Base-by-base conservation (phyloP, 2,888 invertebrate species). In the Ceramica pisi region DNA sequence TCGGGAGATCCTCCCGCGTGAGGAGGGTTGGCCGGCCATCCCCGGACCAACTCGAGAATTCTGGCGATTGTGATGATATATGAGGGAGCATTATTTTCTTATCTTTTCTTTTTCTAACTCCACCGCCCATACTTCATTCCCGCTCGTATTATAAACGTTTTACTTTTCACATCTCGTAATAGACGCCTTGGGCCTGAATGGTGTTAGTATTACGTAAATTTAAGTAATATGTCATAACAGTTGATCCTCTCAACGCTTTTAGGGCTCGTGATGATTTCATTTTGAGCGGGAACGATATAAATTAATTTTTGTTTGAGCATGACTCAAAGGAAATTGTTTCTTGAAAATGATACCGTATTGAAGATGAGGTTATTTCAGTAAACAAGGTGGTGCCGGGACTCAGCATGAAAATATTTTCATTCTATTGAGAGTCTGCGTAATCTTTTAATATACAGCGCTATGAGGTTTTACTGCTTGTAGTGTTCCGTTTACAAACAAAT, bases 41-140 rank as follows among this genome's bases (percentile, higher is more conserved):
- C 88, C 90, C 84, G 88, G 90, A 81, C 91, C 91, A 91, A 88
- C 90, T 91, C 88, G 85, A 92, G 93, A 94, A 94, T 94, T 94
- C 92, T 92, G 91, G 94, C 94, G 95, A 95, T 95, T 95, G 94
- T 91, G 92, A 95, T 96, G 95, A 96, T 95, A 95, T 96, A 96
- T 95, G 95, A 91, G 91, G 90, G 93, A 90, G 95, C 93, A 95
- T 96, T 96, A 95, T 95, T 95, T 95, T 94, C 96, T 95, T 95
- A 95, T 96, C 96, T 94, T 94, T 93, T 94, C 94, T 94, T 94
- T 94, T 94, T 94, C 94, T 95, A 94, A 94, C 95, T 94, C 93
- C 93, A 93, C 92, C 92, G 91, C 87, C 92, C 94, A 95, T 95
- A 94, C 94, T 94, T 95, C 94, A 95, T 95, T 94, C 91, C 80